These are phyloP conservation scores for Rhopalosiphum maidis DNA, from an alignment of 1,140 invertebrate genomes.

Conservation along the genomic window DNA sequence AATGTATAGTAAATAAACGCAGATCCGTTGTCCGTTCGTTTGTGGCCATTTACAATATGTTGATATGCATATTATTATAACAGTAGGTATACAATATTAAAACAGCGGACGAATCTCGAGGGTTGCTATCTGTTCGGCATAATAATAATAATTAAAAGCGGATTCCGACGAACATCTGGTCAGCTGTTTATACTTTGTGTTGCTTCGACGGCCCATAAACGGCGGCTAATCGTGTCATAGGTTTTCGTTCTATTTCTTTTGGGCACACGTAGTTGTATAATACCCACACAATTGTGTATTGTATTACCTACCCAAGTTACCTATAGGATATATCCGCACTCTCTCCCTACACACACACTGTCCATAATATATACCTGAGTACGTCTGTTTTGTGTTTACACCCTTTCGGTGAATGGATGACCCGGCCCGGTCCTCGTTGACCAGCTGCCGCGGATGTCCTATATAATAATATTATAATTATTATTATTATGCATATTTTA, in stretches of 20 bases:
- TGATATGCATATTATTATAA: not conserved
- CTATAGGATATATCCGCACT: not conserved
- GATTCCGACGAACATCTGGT: slow-evolving; percentile 38
- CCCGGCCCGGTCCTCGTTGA: not conserved
- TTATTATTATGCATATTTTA: not conserved
- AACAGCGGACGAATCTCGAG: not conserved
- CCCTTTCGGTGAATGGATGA: not conserved
- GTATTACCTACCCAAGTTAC: not conserved
- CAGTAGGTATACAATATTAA: not conserved
- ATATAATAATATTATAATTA: not conserved
- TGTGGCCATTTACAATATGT: not conserved
- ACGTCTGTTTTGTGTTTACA: slow-evolving; percentile 5
- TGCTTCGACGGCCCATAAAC: not conserved
- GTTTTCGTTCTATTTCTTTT: not conserved
- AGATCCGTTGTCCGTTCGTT: not conserved
- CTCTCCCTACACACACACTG: not conserved
- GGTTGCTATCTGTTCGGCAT: not conserved
- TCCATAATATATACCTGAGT: not conserved
- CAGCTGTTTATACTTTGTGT: not conserved
- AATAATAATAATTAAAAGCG: slow-evolving; percentile 29
- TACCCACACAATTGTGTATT: not conserved
- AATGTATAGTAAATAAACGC: not conserved
- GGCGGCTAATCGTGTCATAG: not conserved
- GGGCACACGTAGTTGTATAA: not conserved
- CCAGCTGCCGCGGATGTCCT: not conserved